These are phyloP conservation scores for Vipera ursinii DNA, from an alignment of 2,797 vertebrate species.

Conservation along the genomic window DNA sequence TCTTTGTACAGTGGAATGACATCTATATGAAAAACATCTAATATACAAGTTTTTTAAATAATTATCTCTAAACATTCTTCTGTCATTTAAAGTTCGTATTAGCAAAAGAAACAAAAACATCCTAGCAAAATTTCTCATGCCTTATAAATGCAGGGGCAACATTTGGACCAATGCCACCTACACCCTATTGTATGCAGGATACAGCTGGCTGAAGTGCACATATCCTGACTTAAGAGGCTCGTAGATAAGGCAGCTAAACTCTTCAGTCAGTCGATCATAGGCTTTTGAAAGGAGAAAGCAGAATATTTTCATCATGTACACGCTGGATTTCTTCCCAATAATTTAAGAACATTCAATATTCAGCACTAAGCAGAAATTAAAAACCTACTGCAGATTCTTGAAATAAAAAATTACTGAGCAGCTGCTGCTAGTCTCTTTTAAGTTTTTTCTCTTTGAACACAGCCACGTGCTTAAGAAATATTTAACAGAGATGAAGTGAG, in stretches of 20 bases:
- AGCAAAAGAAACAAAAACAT: background rate
- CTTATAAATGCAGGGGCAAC: background rate
- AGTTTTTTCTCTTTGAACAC: constrained; percentile 3
- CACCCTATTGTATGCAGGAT: background rate
- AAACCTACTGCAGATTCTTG: background rate
- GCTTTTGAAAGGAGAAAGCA: background rate
- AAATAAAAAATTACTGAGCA: constrained; percentile 9
- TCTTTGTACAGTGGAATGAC: constrained; percentile 41
- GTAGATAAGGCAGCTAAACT: constrained; percentile 1
- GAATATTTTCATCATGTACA: background rate
- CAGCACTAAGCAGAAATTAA: background rate
- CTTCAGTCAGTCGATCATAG: background rate
- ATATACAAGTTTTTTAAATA: constrained; percentile 24
- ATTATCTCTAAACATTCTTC: constrained; percentile 15
- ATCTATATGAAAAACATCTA: constrained; percentile 35
- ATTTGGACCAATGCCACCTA: background rate
- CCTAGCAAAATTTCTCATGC: constrained; percentile 18
- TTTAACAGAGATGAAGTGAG: background rate
- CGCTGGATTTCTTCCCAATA: background rate
- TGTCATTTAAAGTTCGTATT: background rate
- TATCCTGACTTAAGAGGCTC: background rate
- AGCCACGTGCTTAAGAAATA: background rate
- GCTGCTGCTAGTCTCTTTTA: background rate
- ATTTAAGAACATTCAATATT: constrained; percentile 6
- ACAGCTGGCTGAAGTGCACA: background rate